Evolutionary conservation across 1,140 invertebrate genomes (phyloP).

Genomic region (Palaemon carinicauda): DNA sequence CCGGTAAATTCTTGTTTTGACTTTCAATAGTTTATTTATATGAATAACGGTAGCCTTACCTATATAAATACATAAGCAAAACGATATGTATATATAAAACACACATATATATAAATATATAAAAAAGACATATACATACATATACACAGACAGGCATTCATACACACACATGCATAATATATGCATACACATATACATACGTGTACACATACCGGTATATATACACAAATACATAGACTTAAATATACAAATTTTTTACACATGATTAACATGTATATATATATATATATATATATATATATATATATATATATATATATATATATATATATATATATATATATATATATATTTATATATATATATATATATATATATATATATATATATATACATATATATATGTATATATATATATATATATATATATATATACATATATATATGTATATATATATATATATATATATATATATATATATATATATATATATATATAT

Average conservation of each 20-base stretch:
- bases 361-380: slow-evolving; percentile 18
- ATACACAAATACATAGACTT: background rate
- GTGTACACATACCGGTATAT: too few relatives aligned
- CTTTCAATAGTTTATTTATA: too few relatives aligned
- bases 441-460: background rate
- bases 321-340: slow-evolving; percentile 10
- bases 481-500: slow-evolving; percentile 2
- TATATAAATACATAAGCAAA: too few relatives aligned
- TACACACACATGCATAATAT: too few relatives aligned
- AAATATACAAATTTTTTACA: too few relatives aligned
- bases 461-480: slow-evolving; percentile 5
- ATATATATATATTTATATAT: slow-evolving; percentile 21
- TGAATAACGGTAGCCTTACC: too few relatives aligned
- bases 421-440: slow-evolving; percentile 11
- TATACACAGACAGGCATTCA: too few relatives aligned
- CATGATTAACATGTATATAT: background rate
- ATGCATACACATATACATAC: too few relatives aligned
- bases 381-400: slow-evolving; percentile 27
- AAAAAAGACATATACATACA: too few relatives aligned
- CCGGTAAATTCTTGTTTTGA: too few relatives aligned
- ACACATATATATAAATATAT: too few relatives aligned
- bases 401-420: slow-evolving; percentile 25
- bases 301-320: slow-evolving; percentile 22
- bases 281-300: slow-evolving; percentile 30
- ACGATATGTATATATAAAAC: too few relatives aligned